Base-by-base conservation (phyloP, 1,140 invertebrate genomes). In the Ectropis grisescens region DNA sequence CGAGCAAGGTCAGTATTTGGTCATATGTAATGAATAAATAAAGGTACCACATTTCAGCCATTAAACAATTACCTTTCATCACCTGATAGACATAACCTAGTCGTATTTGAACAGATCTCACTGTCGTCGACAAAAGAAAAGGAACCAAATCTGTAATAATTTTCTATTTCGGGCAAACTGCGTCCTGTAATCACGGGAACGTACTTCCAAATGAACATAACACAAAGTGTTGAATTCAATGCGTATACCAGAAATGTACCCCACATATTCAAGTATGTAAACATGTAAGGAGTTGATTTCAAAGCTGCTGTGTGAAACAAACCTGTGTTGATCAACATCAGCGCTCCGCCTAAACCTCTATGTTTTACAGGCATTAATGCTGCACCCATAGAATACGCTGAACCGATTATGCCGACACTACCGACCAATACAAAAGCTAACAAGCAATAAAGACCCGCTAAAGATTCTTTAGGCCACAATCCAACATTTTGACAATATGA, bases 361-460 rank as follows among this genome's bases (percentile, higher is more conserved):
- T 43, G 31, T 22, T 43, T 43, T 0, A 43, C 34, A 0, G 41
- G 41, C 34, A 43, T 43, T 22, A 43, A 22, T 26, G 33, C 41
- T n/a, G 26, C 28, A 9, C 34, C 8, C 13, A 37, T 25, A 13
- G 16, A 24, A 29, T 37, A 43, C 0, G 26, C 14, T 14, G 32
- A 9, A 7, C 33, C 13, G 26, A 13, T 30, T 3, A 30, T 11
- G 2, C 40, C 40, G 4, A 36, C 27, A 14, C 29, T 37, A 2
- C 13, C 9, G 4, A 30, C 26, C 2, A 12, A 1, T 2, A 29
- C 12, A 13, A 23, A 36, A 33, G 15, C 40, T n/a, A 42, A 8
- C 9, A 42, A 9, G 10, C 11, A 36, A 33, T 42, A 42, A 1
- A 33, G 2, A 1, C 11, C n/a, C n/a, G n/a, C n/a, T n/a, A n/a